Conservation (phyloP, 2,888 invertebrate genomes). For the Ennomos erosarius region DNA sequence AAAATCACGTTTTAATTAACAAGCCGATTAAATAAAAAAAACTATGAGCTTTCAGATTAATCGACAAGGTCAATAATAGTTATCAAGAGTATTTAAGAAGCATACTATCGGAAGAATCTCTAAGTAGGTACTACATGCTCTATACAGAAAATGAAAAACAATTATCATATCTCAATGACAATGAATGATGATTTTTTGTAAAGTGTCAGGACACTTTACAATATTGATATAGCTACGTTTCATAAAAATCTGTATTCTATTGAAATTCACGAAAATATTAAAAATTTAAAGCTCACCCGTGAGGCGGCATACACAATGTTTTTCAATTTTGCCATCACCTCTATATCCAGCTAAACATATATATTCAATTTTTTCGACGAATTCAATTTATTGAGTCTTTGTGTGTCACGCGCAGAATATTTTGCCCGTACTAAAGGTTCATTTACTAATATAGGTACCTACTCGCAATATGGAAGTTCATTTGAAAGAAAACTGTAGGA, state of each 20-base stretch:
- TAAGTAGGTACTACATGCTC: too few relatives aligned
- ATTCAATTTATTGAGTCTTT: conserved; percentile 35
- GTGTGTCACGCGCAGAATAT: conserved; percentile 31
- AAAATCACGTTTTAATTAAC: too few relatives aligned
- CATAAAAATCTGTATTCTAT: conserved; percentile 51
- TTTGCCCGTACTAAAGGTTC: background rate
- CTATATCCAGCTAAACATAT: conserved; percentile 34
- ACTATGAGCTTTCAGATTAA: too few relatives aligned
- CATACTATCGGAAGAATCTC: too few relatives aligned
- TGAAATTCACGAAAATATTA: conserved; percentile 51
- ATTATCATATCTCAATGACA: too few relatives aligned
- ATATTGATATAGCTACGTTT: too few relatives aligned
- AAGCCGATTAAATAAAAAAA: too few relatives aligned
- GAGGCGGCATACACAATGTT: conserved; percentile 51
- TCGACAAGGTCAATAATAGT: too few relatives aligned
- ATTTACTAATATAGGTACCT: background rate
- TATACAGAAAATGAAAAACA: too few relatives aligned
- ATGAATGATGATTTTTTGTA: too few relatives aligned
- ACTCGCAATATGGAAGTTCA: background rate
- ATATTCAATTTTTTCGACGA: conserved; percentile 34
- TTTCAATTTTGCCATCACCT: conserved; percentile 40
- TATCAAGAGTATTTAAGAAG: too few relatives aligned
- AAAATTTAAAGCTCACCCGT: conserved; percentile 46
- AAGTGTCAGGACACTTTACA: too few relatives aligned
- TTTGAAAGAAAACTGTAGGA: conserved; percentile 6